Base-by-base conservation (phyloP, 2,113 vertebrate genomes). In the Neolamprologus kungweensis region DNA sequence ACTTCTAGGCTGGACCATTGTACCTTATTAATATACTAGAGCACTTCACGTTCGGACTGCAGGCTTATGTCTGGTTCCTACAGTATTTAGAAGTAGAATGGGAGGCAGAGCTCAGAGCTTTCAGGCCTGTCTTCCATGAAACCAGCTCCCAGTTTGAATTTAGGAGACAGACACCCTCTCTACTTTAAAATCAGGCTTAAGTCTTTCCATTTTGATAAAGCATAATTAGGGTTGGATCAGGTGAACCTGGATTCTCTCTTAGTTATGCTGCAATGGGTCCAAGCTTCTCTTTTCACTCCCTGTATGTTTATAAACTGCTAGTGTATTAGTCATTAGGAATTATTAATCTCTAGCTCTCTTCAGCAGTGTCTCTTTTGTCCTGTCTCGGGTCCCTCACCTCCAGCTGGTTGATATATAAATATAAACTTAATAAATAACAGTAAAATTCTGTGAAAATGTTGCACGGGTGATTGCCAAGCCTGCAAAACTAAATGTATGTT, bases 331-430 rank as follows among this genome's bases (percentile, higher is more conserved):
- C 0, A 40, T 68, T 40, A 68, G 11, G 7, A 68, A 68, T 68
- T 21, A 68, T 5, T 68, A 0, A 68, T 21, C 63, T 3, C 33
- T 68, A 21, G 10, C 35, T 9, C 35, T 40, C 33, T 37, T 37
- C 33, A 5, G 11, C 19, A 5, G 33, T 4, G 33, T 13, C 33
- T 37, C 11, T 3, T 40, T 68, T 68, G 19, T 40, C 35, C 63
- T 4, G 19, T 40, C 63, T 68, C 0, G 0, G 3, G n/a, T 40
- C 19, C 63, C 1, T 40, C 63, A 21, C 3, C 35, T 40, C 35
- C 63, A 68, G 33, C 63, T 40, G 11, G 63, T 68, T 68, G 63
- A 13, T 40, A 65, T 65, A 37, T 21, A 65, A 65, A 13, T 37
- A 65, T 37, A 65, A 65, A 65, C 33, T n/a, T 65, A 37, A 65